A percentile compares a stretch with the other conserved stretches of the same genome.
Evolutionary conservation across 2,797 vertebrate species (phyloP).

Genomic region (Poeciliopsis presidionis): DNA sequence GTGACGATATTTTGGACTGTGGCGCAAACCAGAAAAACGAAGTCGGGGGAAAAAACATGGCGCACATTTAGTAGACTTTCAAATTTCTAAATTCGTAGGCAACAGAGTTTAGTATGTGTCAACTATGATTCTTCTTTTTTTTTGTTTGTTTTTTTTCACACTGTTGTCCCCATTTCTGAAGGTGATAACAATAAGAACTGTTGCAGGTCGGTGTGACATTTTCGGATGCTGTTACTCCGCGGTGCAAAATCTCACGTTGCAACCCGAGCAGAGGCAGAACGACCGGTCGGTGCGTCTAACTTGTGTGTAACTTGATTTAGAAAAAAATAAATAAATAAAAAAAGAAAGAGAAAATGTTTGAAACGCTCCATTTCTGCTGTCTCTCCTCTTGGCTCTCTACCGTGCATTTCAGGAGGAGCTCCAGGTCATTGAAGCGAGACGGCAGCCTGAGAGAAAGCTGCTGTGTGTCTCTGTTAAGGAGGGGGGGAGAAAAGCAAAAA

Average conservation of each 20-base stretch:
- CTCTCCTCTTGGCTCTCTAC: constrained; percentile 28
- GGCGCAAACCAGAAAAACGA: too few species aligned
- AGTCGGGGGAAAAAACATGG: too few species aligned
- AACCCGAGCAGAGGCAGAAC: background rate
- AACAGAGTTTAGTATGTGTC: background rate
- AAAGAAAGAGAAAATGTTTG: constrained; percentile 3
- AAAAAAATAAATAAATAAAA: background rate
- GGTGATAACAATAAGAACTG: background rate
- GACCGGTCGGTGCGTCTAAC: background rate
- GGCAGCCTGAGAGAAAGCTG: constrained; percentile 53
- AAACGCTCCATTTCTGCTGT: constrained; percentile 22
- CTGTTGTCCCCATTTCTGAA: background rate
- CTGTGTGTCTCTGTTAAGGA: constrained; percentile 45
- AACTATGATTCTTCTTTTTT: background rate
- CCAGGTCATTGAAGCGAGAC: constrained; percentile 53
- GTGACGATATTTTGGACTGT: too few species aligned
- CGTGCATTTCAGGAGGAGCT: constrained; percentile 50
- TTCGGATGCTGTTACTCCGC: background rate
- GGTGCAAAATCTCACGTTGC: background rate
- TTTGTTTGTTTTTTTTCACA: background rate
- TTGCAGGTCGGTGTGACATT: constrained; percentile 9
- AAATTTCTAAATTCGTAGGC: background rate
- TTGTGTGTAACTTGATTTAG: constrained; percentile 6
- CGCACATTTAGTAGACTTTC: background rate
- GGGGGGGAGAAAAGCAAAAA: constrained; percentile 7